Conservation (phyloP, 2,113 vertebrate genomes). For the Periophthalmus modestus region DNA sequence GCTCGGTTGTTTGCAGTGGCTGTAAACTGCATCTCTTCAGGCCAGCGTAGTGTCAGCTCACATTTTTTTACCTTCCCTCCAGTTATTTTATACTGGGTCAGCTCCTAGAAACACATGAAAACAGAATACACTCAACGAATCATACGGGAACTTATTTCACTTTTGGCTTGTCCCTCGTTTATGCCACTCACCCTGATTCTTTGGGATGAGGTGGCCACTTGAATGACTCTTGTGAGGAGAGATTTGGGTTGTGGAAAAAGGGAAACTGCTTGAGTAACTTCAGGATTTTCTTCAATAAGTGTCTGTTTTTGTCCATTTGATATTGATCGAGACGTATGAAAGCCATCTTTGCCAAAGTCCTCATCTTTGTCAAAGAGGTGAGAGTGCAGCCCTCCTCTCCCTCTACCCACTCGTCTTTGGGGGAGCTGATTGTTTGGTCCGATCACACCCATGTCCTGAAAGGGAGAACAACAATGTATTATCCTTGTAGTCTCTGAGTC, state of each 20-base stretch:
- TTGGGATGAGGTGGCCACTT: slow-evolving; percentile 85
- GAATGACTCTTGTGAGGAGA: slow-evolving; percentile 85
- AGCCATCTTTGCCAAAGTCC: slow-evolving; percentile 57
- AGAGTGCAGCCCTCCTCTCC: slow-evolving; percentile 28
- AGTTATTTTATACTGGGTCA: slow-evolving; percentile 80
- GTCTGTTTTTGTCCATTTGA: slow-evolving; percentile 58
- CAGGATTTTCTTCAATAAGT: slow-evolving; percentile 56
- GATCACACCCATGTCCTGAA: slow-evolving; percentile 89
- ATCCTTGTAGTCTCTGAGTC: neutral
- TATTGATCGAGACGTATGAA: slow-evolving; percentile 50
- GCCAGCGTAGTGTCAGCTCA: slow-evolving; percentile 87
- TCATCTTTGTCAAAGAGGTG: slow-evolving; percentile 64
- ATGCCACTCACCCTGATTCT: slow-evolving; percentile 78
- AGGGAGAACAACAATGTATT: neutral
- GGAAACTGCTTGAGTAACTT: slow-evolving; percentile 79
- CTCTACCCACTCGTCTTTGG: slow-evolving; percentile 64
- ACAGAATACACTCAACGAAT: neutral
- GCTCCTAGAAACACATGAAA: slow-evolving; percentile 71
- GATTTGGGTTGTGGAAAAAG: slow-evolving; percentile 89
- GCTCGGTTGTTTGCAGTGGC: slow-evolving; percentile 81
- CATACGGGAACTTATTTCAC: neutral
- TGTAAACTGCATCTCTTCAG: slow-evolving; percentile 86
- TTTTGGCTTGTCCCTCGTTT: neutral
- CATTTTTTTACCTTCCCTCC: slow-evolving; percentile 86
- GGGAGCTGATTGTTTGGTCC: slow-evolving; percentile 84